Base-by-base conservation (phyloP, 2,888 invertebrate genomes). In the Hypomecis atomaria region DNA sequence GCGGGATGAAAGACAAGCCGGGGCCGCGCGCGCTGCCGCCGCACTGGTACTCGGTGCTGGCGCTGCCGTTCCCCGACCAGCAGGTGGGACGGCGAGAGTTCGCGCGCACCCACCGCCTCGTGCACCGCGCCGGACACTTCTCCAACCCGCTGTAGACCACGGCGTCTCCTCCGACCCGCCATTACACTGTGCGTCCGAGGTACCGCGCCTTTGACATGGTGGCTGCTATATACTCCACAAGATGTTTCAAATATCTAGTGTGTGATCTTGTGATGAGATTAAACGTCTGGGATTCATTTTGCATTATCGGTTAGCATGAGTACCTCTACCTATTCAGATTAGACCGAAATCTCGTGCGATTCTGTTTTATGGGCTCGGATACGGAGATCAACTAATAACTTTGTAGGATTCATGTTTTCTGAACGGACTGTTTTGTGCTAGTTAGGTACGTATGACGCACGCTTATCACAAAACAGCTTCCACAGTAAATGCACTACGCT, bases 51-150 rank as follows among this genome's bases (percentile, higher is more conserved):
- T 97, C 97, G 70, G 95, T 98, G 80, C 95, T 98, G 88, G 98
- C 98, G 76, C 94, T 98, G 83, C 98, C 98, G 76, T 98, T 98
- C 93, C 97, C 97, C 82, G 98, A 98, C 94, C 97, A 98, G 94
- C 97, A 97, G 88, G 95, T 98, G 81, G 98, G 97, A 77, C 94
- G 97, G 82, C 94, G 98, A 71, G 97, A 98, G 92, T 95, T 96
- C 81, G 95, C 95, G 74, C 94, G 97, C 79, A 94, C 95, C 81
- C 95, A 95, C 86, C 94, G 96, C 68, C 94, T 94, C 82, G 90
- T 93, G 71, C 94, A 94, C 73, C 96, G 96, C 82, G 97, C 97
- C 78, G 98, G 97, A 83, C 97, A 97, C 93, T 98, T 97, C 94
- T 97, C 97, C 93, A 97, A 97, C 90, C 96, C 96, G 65, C 93